Percentiles rank a stretch among this genome's conserved stretches.
Conservation (phyloP, 2,113 vertebrate genomes). For the Cichladusa arquata region DNA sequence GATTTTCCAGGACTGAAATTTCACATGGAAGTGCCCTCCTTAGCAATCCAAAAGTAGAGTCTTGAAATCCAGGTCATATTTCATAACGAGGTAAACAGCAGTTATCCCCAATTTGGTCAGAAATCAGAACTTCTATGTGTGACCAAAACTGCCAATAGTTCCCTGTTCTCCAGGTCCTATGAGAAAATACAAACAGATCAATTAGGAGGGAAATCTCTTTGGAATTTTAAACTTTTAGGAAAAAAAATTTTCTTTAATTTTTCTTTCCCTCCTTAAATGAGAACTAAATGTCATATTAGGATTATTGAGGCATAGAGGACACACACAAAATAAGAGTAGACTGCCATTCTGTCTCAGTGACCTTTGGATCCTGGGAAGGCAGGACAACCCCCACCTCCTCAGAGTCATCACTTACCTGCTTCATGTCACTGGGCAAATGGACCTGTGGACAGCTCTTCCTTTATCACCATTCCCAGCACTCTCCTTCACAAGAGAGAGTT, state of each 20-base stretch:
- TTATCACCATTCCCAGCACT: not conserved
- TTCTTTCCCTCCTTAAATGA: not conserved
- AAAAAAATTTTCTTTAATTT: not conserved
- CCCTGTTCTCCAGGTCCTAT: not conserved
- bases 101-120: not conserved
- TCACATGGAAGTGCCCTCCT: not conserved
- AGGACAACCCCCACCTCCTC: not conserved
- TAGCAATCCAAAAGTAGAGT: not conserved
- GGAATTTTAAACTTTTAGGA: not conserved
- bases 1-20: not conserved
- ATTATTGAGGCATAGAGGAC: not conserved
- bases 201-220: not conserved
- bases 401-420: not conserved
- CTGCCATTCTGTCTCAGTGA: not conserved
- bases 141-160: not conserved
- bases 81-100: not conserved
- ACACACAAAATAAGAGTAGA: not conserved
- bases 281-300: not conserved
- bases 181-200: not conserved
- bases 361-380: not conserved
- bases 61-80: not conserved
- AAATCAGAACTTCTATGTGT: not conserved
- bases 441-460: not conserved
- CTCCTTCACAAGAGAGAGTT: not conserved
- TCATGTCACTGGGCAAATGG: not conserved